Evolutionary conservation across 2,888 invertebrate species (phyloP).

Genomic region (Elegia similella): DNA sequence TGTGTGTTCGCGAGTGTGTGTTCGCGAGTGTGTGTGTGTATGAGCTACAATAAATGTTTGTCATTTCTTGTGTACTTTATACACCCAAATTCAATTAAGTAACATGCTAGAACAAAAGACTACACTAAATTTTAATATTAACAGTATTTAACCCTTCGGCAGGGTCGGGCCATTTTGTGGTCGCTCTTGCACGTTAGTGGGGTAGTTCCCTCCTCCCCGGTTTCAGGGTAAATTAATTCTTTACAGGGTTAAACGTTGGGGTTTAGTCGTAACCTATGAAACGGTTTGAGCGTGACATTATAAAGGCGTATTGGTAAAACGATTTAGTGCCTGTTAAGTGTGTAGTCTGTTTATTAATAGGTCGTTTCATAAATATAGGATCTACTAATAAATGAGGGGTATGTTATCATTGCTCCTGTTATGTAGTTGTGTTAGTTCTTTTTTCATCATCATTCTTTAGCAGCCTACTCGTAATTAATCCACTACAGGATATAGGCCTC

Average conservation of each 20-base stretch:
- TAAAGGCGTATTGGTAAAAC: not conserved
- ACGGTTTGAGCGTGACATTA: not conserved
- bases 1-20: too few relatives aligned
- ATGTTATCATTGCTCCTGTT: too few relatives aligned
- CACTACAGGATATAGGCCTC: too few relatives aligned
- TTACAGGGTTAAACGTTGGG: slow-evolving; percentile 13
- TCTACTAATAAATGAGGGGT: too few relatives aligned
- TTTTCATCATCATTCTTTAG: too few relatives aligned
- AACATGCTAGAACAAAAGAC: not conserved
- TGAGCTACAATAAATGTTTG: too few relatives aligned
- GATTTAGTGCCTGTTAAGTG: not conserved
- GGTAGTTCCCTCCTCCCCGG: slow-evolving; percentile 13
- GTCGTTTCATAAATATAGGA: too few relatives aligned
- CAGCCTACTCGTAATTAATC: too few relatives aligned
- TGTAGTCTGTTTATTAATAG: too few relatives aligned
- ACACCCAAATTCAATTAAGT: not conserved
- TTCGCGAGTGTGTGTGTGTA: too few relatives aligned
- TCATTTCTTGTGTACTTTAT: too few relatives aligned
- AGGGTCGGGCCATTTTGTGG: slow-evolving; percentile 13
- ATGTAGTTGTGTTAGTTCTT: too few relatives aligned
- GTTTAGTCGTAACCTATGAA: slow-evolving; percentile 16
- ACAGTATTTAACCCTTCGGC: slow-evolving; percentile 2
- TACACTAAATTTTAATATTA: slow-evolving; percentile 11
- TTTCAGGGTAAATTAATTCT: slow-evolving; percentile 19
- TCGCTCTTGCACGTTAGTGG: slow-evolving; percentile 10